These are phyloP conservation scores for Eptatretus burgeri DNA, from an alignment of 2,113 vertebrate genomes.

Conservation along the genomic window DNA sequence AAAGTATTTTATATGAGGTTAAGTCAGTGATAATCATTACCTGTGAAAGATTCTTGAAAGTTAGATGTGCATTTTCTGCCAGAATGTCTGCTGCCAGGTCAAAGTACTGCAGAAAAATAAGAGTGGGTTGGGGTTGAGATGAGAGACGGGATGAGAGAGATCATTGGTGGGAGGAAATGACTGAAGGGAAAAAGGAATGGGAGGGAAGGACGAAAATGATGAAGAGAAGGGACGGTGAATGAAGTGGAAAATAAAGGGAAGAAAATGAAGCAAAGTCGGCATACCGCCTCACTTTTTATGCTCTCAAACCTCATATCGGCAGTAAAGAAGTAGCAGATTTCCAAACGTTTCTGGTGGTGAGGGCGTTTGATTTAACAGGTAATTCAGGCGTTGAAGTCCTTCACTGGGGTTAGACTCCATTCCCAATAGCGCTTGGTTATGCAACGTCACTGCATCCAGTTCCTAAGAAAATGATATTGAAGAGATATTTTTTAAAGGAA, in stretches of 20 bases:
- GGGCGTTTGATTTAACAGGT: constrained; percentile 60
- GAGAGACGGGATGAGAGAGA: not conserved
- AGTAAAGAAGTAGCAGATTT: constrained; percentile 66
- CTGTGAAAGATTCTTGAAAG: constrained; percentile 56
- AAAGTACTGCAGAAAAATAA: constrained; percentile 34
- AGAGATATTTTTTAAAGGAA: too few species aligned
- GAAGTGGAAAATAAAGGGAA: not conserved
- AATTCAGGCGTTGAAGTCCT: constrained; percentile 72
- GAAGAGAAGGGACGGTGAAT: not conserved
- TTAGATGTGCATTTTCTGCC: constrained; percentile 75
- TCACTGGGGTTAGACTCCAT: constrained; percentile 60
- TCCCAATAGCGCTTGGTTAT: constrained; percentile 76
- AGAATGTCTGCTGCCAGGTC: constrained; percentile 72
- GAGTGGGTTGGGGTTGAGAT: not conserved
- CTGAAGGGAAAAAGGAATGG: not conserved
- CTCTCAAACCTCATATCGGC: constrained; percentile 31
- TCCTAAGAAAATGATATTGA: constrained; percentile 17
- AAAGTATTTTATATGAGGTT: too few species aligned
- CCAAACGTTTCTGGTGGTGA: constrained; percentile 69
- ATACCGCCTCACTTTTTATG: not conserved
- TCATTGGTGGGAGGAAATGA: constrained; percentile 1
- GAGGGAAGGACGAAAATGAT: not conserved
- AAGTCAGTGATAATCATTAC: constrained; percentile 15
- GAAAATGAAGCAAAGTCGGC: not conserved
- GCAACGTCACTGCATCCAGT: constrained; percentile 60